A percentile compares a stretch with the other conserved stretches of the same genome.
Evolutionary conservation across 2,797 vertebrate species (phyloP).

Genomic region (Melanotaenia parkinsoni): DNA sequence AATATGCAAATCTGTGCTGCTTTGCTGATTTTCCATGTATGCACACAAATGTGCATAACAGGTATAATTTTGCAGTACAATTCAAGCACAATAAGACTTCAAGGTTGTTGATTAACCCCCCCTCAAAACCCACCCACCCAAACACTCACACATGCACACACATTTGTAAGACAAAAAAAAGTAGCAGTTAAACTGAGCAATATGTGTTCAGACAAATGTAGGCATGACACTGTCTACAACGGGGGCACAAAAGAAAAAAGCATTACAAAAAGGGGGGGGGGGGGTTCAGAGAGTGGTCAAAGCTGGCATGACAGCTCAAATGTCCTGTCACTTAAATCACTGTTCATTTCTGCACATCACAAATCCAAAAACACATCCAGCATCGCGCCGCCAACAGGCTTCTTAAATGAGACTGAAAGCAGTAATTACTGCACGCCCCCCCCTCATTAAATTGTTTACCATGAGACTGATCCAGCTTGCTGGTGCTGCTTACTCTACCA

Average conservation of each 20-base stretch:
- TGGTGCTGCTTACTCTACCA: constrained; percentile 69
- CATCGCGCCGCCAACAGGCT: constrained; percentile 66
- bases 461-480: constrained; percentile 75
- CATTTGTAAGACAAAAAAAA: constrained; percentile 51
- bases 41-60: constrained; percentile 51
- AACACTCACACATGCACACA: constrained; percentile 9
- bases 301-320: constrained; percentile 70
- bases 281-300: constrained; percentile 44
- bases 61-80: constrained; percentile 55
- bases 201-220: constrained; percentile 73
- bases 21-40: constrained; percentile 48
- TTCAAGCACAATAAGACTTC: constrained; percentile 49
- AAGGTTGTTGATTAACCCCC: constrained; percentile 47
- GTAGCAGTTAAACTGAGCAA: constrained; percentile 68
- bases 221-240: constrained; percentile 59
- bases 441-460: constrained; percentile 80
- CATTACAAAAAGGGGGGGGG: neutral
- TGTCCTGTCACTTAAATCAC: constrained; percentile 76
- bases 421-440: constrained; percentile 66
- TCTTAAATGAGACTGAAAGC: constrained; percentile 79
- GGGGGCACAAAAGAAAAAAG: constrained; percentile 21
- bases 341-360: constrained; percentile 60
- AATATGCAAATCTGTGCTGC: constrained; percentile 26
- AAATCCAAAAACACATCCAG: constrained; percentile 63
- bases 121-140: neutral